A percentile compares a stretch with the other conserved stretches of the same genome.
These are phyloP conservation scores for Enteromius fasciolatus DNA, from an alignment of 2,797 vertebrate species.

Conservation along the genomic window DNA sequence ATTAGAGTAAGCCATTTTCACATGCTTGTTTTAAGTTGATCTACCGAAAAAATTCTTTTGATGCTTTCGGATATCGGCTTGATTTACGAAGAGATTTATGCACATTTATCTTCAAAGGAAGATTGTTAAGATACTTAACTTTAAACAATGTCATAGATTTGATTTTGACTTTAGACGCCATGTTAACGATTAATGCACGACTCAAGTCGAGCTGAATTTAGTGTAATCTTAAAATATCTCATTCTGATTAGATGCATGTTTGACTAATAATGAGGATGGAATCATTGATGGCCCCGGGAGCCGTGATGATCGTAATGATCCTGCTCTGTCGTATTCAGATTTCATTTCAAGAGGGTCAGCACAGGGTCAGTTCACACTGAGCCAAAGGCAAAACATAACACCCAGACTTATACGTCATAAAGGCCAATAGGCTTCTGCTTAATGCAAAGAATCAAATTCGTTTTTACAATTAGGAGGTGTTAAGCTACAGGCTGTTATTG, in stretches of 20 bases:
- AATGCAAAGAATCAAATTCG: background rate
- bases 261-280: background rate
- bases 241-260: background rate
- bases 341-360: background rate
- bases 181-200: background rate
- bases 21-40: background rate
- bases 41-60: background rate
- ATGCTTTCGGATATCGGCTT: background rate
- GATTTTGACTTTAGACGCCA: background rate
- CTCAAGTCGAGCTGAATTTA: background rate
- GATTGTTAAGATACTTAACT: background rate
- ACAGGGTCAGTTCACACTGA: conserved; percentile 1
- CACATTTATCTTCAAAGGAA: conserved; percentile 13
- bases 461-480: background rate
- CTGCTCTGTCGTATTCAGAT: conserved; percentile 4
- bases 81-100: background rate
- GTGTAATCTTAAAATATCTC: background rate
- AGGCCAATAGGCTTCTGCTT: background rate
- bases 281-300: background rate
- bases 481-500: background rate
- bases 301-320: background rate
- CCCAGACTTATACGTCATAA: background rate
- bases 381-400: conserved; percentile 5
- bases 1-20: conserved; percentile 8
- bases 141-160: background rate